Percentiles rank a stretch among this genome's conserved stretches.
phyloP scores from a whole-genome alignment of 2,888 invertebrate genomes.

The Sminthurides aquaticus region DNA sequence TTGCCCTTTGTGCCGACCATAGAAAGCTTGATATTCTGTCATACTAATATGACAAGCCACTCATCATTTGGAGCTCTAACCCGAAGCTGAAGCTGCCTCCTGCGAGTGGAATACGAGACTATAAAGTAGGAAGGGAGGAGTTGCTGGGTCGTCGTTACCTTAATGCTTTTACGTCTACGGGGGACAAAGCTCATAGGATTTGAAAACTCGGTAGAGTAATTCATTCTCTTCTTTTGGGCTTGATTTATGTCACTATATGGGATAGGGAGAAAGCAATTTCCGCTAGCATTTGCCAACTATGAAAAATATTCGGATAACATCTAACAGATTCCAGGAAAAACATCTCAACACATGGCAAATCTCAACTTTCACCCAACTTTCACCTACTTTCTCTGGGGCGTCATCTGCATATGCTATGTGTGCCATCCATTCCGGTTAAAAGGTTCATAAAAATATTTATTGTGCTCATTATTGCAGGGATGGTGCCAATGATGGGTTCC shows the following conservation, averaged over 20 bases:
- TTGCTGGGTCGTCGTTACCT: not conserved
- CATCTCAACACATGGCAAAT: not conserved
- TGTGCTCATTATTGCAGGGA: slow-evolving; percentile 32
- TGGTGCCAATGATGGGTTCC: slow-evolving; percentile 46
- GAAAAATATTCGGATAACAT: not conserved
- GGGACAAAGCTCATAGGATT: not conserved
- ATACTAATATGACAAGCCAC: slow-evolving; percentile 16
- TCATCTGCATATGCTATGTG: too few relatives aligned
- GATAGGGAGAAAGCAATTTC: not conserved
- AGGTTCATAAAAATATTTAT: too few relatives aligned
- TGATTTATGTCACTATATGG: slow-evolving; percentile 20
- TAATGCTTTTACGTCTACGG: not conserved
- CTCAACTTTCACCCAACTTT: not conserved
- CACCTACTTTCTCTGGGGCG: too few relatives aligned
- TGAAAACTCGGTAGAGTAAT: slow-evolving; percentile 10
- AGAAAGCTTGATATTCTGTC: slow-evolving; percentile 7
- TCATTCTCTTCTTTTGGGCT: slow-evolving; percentile 7
- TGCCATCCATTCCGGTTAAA: too few relatives aligned
- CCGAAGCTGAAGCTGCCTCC: too few relatives aligned
- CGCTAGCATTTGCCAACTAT: not conserved
- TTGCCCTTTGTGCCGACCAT: not conserved
- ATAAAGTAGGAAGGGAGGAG: too few relatives aligned
- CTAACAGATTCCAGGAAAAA: not conserved
- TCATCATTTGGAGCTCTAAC: slow-evolving; percentile 12
- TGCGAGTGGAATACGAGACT: too few relatives aligned